A percentile compares a stretch with the other conserved stretches of the same genome.
These are phyloP conservation scores for Nettapus auritus DNA, from an alignment of 2,113 vertebrate genomes.

Conservation along the genomic window DNA sequence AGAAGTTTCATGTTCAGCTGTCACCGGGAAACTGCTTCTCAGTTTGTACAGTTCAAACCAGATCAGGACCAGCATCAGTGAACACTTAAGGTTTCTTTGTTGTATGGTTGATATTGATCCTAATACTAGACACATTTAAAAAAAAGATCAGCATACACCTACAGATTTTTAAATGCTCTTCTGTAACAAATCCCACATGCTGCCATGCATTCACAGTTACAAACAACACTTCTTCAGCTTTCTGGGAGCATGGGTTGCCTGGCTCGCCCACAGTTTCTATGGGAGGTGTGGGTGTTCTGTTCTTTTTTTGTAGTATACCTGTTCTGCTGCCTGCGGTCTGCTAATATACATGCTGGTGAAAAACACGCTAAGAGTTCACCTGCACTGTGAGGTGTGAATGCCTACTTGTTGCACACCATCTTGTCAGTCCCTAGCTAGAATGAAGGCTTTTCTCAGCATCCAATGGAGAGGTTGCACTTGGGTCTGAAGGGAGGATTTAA, in stretches of 20 bases:
- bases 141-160: background rate
- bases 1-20: background rate
- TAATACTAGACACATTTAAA: background rate
- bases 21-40: background rate
- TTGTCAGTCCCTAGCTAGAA: background rate
- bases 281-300: background rate
- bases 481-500: background rate
- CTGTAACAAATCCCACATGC: fast-evolving
- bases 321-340: background rate
- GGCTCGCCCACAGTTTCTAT: fast-evolving
- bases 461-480: background rate
- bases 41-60: fast-evolving
- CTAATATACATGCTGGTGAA: fast-evolving
- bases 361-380: no score
- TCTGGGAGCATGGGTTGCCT: background rate
- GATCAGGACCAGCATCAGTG: background rate
- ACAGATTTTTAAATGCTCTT: background rate
- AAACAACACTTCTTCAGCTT: background rate
- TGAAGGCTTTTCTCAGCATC: background rate
- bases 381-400: fast-evolving
- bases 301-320: background rate
- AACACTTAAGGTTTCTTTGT: background rate
- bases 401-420: fast-evolving
- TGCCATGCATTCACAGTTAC: background rate
- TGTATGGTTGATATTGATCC: background rate